A percentile compares a stretch with the other conserved stretches of the same genome.
Evolutionary conservation across 2,888 invertebrate genomes (phyloP).

Genomic region (Corbicula japonica): DNA sequence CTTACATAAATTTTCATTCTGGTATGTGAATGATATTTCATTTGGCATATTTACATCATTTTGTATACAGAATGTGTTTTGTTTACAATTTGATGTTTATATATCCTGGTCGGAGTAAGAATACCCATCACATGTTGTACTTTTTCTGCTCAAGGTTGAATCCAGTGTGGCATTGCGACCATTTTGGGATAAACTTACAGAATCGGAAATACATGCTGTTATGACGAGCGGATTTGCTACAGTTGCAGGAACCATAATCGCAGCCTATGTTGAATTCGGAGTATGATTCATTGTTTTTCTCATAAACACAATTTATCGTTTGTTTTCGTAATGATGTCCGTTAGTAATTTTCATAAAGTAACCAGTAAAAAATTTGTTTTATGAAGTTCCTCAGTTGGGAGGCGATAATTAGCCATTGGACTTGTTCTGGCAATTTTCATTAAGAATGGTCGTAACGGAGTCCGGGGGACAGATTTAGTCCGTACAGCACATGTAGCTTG

Average conservation of each 20-base stretch:
- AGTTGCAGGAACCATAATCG: slow-evolving; percentile 95
- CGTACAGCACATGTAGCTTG: too few relatives aligned
- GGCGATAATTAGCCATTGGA: too few relatives aligned
- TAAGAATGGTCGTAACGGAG: too few relatives aligned
- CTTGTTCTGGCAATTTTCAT: too few relatives aligned
- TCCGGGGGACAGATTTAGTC: too few relatives aligned
- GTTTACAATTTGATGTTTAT: not conserved
- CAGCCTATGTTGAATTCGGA: slow-evolving; percentile 90
- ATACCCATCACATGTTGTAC: not conserved
- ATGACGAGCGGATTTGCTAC: slow-evolving; percentile 98
- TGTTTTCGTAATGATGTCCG: too few relatives aligned
- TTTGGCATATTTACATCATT: not conserved
- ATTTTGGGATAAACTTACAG: slow-evolving; percentile 75
- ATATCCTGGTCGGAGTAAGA: not conserved
- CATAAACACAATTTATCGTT: too few relatives aligned
- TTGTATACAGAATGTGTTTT: not conserved
- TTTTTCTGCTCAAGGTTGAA: slow-evolving; percentile 70
- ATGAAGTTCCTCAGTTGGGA: too few relatives aligned
- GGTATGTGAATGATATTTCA: not conserved
- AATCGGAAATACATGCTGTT: slow-evolving; percentile 88
- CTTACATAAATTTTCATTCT: too few relatives aligned
- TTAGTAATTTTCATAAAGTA: too few relatives aligned
- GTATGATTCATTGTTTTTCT: slow-evolving; percentile 56
- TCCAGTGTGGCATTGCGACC: slow-evolving; percentile 78
- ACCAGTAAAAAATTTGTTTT: too few relatives aligned